A percentile compares a stretch with the other conserved stretches of the same genome.
Evolutionary conservation across 2,113 vertebrate species (phyloP).

Genomic region (Tupaia tana): DNA sequence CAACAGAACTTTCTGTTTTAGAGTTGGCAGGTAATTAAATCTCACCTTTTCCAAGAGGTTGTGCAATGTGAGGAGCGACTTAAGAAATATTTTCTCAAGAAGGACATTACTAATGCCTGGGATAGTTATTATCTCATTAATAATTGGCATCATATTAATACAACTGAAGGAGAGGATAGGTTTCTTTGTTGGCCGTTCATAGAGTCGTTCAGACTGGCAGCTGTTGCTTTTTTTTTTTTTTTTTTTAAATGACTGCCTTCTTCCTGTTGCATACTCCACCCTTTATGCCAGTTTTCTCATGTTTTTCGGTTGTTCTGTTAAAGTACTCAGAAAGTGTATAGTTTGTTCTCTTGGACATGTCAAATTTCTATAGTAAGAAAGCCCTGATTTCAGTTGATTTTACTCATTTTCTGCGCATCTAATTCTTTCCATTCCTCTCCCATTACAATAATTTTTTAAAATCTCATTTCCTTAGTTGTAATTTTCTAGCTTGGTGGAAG

Average conservation of each 20-base stretch:
- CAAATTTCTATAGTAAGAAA: not conserved
- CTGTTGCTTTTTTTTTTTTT: slow-evolving; percentile 10
- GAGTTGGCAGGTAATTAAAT: slow-evolving; percentile 35
- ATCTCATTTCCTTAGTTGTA: slow-evolving; percentile 21
- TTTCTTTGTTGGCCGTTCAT: slow-evolving; percentile 6
- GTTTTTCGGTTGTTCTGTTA: slow-evolving; percentile 10
- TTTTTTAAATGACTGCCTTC: not conserved
- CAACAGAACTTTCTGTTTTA: slow-evolving; percentile 32
- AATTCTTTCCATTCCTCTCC: not conserved
- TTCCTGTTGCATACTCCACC: not conserved
- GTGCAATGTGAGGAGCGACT: slow-evolving; percentile 28
- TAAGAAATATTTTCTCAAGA: slow-evolving; percentile 25
- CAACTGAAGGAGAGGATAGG: not conserved
- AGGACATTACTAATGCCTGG: slow-evolving; percentile 8
- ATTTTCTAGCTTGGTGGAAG: slow-evolving; percentile 46
- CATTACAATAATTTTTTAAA: not conserved
- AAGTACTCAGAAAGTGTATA: not conserved
- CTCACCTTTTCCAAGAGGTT: slow-evolving; percentile 41
- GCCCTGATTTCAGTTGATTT: slow-evolving; percentile 4
- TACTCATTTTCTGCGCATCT: slow-evolving; percentile 4
- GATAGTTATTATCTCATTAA: slow-evolving; percentile 47
- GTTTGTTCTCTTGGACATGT: not conserved
- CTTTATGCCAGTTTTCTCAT: slow-evolving; percentile 13
- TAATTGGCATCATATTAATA: slow-evolving; percentile 31
- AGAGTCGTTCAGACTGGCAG: not conserved